Conservation (phyloP, 2,113 vertebrate species). For the Aix galericulata region DNA sequence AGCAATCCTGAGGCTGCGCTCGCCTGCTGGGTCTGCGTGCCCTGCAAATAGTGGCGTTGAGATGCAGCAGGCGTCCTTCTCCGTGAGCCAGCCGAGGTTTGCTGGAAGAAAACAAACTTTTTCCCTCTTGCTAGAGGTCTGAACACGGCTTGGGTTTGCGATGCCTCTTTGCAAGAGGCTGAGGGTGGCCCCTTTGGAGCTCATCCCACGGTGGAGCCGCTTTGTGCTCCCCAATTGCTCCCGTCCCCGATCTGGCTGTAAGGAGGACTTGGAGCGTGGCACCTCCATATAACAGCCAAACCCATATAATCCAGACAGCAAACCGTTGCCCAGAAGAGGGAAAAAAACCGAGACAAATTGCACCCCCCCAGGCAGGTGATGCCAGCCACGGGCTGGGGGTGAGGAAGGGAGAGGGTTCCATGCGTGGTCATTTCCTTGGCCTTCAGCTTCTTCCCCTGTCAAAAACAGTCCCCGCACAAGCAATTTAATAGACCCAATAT, state of each 20-base stretch:
- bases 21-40: not conserved
- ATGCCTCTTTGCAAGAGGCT: not conserved
- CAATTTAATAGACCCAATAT: constrained; percentile 55
- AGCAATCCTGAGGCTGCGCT: not conserved
- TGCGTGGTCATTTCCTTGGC: constrained; percentile 9
- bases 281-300: not conserved
- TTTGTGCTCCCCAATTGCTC: not conserved
- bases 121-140: not conserved
- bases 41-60: not conserved
- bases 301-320: not conserved
- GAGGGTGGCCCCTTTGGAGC: not conserved
- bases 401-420: not conserved
- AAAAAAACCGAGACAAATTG: not conserved
- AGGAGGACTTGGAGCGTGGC: not conserved
- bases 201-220: not conserved
- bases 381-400: not conserved
- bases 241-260: not conserved
- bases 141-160: not conserved
- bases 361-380: not conserved
- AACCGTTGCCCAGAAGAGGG: not conserved
- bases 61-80: not conserved
- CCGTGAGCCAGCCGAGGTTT: not conserved
- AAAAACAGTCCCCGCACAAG: constrained; percentile 3
- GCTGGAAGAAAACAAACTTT: not conserved
- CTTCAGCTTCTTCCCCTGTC: constrained; percentile 35